These are phyloP conservation scores for Eumeta japonica DNA, from an alignment of 1,140 invertebrate species.

Conservation along the genomic window DNA sequence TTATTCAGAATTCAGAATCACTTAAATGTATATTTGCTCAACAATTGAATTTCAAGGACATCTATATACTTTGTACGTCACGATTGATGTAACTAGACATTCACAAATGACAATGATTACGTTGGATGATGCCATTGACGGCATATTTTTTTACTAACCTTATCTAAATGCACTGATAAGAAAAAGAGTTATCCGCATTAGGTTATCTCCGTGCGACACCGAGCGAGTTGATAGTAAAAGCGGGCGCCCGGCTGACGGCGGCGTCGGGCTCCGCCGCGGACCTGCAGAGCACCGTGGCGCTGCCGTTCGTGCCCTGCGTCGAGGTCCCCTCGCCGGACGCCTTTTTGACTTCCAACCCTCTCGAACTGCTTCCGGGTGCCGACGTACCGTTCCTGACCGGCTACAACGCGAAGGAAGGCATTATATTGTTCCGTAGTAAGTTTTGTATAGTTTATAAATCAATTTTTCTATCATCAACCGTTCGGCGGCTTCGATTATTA, in stretches of 20 bases:
- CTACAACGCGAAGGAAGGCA: constrained; percentile 59
- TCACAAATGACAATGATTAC: too few relatives aligned
- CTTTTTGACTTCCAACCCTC: constrained; percentile 59
- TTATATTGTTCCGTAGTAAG: constrained; percentile 57
- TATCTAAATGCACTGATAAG: too few relatives aligned
- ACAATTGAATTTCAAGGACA: neutral
- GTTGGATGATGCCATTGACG: too few relatives aligned
- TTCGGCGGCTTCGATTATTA: neutral
- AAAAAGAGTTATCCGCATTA: too few relatives aligned
- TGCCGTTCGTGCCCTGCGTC: constrained; percentile 54
- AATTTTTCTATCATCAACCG: neutral
- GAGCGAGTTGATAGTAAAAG: constrained; percentile 49
- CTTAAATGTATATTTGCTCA: too few relatives aligned
- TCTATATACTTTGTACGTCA: too few relatives aligned
- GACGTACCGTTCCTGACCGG: constrained; percentile 59
- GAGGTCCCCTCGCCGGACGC: constrained; percentile 40
- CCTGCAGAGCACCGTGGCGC: constrained; percentile 51
- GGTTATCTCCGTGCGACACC: constrained; percentile 50
- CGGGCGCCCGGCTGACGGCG: constrained; percentile 33
- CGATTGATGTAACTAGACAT: too few relatives aligned
- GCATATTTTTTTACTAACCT: too few relatives aligned
- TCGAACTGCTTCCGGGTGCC: constrained; percentile 46
- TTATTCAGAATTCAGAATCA: too few relatives aligned
- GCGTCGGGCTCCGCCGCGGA: constrained; percentile 49
- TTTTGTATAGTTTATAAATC: constrained; percentile 9